phyloP scores from a whole-genome alignment of 53 echinoderm and acorn worm species.

The Luidia sarsii region DNA sequence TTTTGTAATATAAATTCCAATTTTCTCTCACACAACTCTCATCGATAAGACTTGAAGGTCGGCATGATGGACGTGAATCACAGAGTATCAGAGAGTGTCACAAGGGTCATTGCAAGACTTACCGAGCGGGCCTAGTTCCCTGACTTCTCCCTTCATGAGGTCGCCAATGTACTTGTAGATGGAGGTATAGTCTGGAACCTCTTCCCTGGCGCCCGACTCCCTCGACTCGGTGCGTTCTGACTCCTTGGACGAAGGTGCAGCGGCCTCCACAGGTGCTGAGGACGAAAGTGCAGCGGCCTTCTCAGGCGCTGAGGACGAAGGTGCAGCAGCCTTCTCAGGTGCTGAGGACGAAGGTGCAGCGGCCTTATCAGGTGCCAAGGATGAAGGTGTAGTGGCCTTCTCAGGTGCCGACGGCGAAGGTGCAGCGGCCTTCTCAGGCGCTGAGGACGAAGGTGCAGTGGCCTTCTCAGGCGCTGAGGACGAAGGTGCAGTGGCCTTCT shows the following conservation, averaged over 20 bases:
- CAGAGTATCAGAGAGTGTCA: too few species aligned
- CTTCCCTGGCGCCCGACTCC: too few species aligned
- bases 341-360: background rate
- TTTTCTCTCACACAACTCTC: too few species aligned
- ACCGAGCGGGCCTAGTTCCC: slow-evolving; percentile 32
- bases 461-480: background rate
- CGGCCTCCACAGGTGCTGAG: background rate
- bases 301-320: background rate
- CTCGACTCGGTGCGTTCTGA: background rate
- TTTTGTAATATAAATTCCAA: too few species aligned
- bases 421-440: background rate
- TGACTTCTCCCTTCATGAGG: slow-evolving; percentile 21
- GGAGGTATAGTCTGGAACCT: slow-evolving; percentile 9
- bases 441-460: background rate
- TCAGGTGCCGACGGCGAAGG: background rate
- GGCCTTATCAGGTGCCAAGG: background rate
- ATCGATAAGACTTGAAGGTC: too few species aligned
- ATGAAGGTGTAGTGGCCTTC: too few species aligned
- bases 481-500: background rate
- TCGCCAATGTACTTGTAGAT: slow-evolving; percentile 40
- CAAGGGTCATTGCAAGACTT: background rate
- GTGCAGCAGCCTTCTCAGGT: background rate
- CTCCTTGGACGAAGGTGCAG: background rate
- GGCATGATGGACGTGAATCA: too few species aligned
- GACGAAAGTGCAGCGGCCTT: background rate